These are phyloP conservation scores for Amniataba percoides DNA, from an alignment of 2,797 vertebrate genomes.

Conservation along the genomic window DNA sequence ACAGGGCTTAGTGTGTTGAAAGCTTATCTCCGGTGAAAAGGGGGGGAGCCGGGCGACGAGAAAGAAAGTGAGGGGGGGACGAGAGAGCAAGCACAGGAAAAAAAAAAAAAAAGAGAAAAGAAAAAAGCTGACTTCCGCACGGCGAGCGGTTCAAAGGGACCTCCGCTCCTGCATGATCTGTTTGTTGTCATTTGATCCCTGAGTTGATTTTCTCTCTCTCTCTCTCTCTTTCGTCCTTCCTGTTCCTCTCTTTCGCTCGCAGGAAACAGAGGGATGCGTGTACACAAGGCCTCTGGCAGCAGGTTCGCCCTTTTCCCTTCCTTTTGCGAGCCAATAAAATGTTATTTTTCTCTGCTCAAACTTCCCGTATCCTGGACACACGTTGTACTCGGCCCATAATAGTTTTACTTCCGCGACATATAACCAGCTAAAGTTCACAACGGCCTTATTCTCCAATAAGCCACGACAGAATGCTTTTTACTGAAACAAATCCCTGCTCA, in stretches of 20 bases:
- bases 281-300: slow-evolving; percentile 55
- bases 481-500: neutral
- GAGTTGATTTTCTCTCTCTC: slow-evolving; percentile 52
- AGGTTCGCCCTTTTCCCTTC: slow-evolving; percentile 53
- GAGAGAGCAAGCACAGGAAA: slow-evolving; percentile 36
- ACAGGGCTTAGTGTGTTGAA: slow-evolving; percentile 72
- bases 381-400: slow-evolving; percentile 7
- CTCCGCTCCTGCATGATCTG: slow-evolving; percentile 68
- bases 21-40: slow-evolving; percentile 69
- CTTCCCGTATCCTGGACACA: slow-evolving; percentile 55
- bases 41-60: slow-evolving; percentile 7
- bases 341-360: slow-evolving; percentile 52
- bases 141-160: slow-evolving; percentile 68
- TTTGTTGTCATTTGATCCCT: slow-evolving; percentile 78
- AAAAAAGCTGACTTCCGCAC: slow-evolving; percentile 65
- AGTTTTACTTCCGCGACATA: slow-evolving; percentile 31
- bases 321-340: slow-evolving; percentile 53
- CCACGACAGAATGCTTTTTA: slow-evolving; percentile 1
- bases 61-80: slow-evolving; percentile 40
- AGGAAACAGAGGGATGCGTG: slow-evolving; percentile 60
- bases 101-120: slow-evolving; percentile 3
- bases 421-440: neutral
- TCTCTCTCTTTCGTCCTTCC: slow-evolving; percentile 50
- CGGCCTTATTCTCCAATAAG: neutral
- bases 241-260: slow-evolving; percentile 58